Base-by-base conservation (phyloP, 2,888 invertebrate species). In the Ametastegia equiseti region DNA sequence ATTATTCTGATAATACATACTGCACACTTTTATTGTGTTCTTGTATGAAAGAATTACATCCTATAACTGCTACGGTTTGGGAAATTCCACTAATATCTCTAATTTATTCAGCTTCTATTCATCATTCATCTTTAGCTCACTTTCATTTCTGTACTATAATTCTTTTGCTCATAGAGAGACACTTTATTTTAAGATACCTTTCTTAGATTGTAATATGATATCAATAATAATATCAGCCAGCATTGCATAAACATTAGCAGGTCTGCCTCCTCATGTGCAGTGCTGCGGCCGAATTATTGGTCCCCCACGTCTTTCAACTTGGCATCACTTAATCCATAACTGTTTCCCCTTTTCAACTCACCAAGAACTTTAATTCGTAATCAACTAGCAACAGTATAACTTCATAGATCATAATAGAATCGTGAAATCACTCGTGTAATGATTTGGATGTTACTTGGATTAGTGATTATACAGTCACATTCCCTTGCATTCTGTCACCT, bases 151-250 rank as follows among this genome's bases (percentile, higher is more conserved):
- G 9, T 54, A 60, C 15, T 13, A 60, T 3, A 0, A 15, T 60
- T 60, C 6, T 11, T 30, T 60, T 60, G 5, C 15, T 15, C 13
- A 30, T 13, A 6, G 15, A 60, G 60, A 60, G 30, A 30, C 30
- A 60, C 30, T 27, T 60, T 60, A 60, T 60, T 30, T 60, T 30
- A 3, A 60, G 5, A 60, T 11, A 60, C 15, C 13, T 36, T 23
- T 11, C 65, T 67, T 39, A 67, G 65, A 67, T 39, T 39, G 23
- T 36, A 67, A 67, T n/a, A n/a, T 67, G 65, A 67, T 67, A 67
- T 39, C 19, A 67, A 67, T 67, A 39, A 67, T 67, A 67, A 67
- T 19, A 23, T 67, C 65, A 30, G 30, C 65, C 6, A 36, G n/a
- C 39, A 67, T 39, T 67, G 65, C 19, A 39, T 67, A 39, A 6